phyloP scores from a whole-genome alignment of 1,140 invertebrate genomes.

The Cydia fagiglandana region DNA sequence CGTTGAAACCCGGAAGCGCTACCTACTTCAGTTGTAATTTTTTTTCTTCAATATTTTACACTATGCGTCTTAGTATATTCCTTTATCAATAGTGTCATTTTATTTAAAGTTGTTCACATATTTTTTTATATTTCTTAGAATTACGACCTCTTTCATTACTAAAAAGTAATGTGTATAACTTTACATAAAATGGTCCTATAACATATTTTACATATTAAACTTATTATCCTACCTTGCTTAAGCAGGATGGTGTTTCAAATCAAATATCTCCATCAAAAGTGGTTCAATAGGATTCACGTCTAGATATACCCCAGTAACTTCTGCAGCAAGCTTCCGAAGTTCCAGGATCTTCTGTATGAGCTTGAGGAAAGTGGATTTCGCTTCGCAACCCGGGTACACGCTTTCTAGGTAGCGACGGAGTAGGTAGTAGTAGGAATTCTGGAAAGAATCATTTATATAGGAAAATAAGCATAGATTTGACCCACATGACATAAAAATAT shows the following conservation, averaged over 20 bases:
- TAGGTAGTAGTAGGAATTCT: conserved; percentile 95
- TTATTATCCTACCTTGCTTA: conserved; percentile 33
- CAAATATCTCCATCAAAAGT: conserved; percentile 94
- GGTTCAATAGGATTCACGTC: conserved; percentile 96
- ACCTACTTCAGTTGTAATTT: too few relatives aligned
- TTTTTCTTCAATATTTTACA: too few relatives aligned
- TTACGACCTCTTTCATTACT: too few relatives aligned
- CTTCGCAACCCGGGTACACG: conserved; percentile 90
- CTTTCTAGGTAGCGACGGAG: conserved; percentile 92
- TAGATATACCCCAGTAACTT: conserved; percentile 92
- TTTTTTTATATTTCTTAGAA: too few relatives aligned
- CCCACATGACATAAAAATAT: too few relatives aligned
- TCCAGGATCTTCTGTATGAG: conserved; percentile 93
- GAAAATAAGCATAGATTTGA: too few relatives aligned
- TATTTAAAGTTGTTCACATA: too few relatives aligned
- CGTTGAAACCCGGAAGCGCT: too few relatives aligned
- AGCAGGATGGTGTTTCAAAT: conserved; percentile 84
- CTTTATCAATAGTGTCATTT: too few relatives aligned
- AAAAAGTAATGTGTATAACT: too few relatives aligned
- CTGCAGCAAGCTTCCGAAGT: conserved; percentile 90
- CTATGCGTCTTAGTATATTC: too few relatives aligned
- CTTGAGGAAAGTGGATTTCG: conserved; percentile 90
- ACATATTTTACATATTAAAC: background rate
- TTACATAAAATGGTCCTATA: background rate
- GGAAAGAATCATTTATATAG: conserved; percentile 47